Evolutionary conservation across 2,888 invertebrate genomes (phyloP).

Genomic region (Clusia tigrina): DNA sequence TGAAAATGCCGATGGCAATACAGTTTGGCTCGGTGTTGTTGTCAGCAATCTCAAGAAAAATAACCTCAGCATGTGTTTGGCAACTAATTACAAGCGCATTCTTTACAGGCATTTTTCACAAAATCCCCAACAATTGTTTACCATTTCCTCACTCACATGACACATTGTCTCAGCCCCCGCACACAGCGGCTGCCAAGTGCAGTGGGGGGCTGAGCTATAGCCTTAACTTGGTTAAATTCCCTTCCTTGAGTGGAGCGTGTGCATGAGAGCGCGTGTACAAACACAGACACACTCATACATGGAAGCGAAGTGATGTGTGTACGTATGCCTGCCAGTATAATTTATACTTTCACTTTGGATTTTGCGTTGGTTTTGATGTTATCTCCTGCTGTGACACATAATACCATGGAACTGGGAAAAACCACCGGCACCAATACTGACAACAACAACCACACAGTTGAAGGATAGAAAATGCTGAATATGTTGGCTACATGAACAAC

Average conservation of each 20-base stretch:
- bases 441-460: not conserved
- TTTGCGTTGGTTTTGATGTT: slow-evolving; percentile 43
- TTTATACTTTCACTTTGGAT: slow-evolving; percentile 22
- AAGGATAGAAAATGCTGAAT: slow-evolving; percentile 1
- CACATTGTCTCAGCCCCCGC: no score
- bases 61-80: no score
- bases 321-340: not conserved
- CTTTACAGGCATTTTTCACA: no score
- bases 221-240: not conserved
- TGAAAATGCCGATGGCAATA: no score
- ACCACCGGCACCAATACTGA: not conserved
- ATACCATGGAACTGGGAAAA: slow-evolving; percentile 37
- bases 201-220: not conserved
- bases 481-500: slow-evolving; percentile 1
- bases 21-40: no score
- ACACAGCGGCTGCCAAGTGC: not conserved
- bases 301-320: not conserved
- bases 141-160: no score
- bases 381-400: slow-evolving; percentile 53
- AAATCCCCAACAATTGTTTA: no score
- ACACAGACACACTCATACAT: not conserved
- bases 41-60: no score
- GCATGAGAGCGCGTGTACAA: no score
- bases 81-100: no score
- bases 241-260: no score